Base-by-base conservation (phyloP, 2,888 invertebrate species). In the Tetanocera ferruginea region DNA sequence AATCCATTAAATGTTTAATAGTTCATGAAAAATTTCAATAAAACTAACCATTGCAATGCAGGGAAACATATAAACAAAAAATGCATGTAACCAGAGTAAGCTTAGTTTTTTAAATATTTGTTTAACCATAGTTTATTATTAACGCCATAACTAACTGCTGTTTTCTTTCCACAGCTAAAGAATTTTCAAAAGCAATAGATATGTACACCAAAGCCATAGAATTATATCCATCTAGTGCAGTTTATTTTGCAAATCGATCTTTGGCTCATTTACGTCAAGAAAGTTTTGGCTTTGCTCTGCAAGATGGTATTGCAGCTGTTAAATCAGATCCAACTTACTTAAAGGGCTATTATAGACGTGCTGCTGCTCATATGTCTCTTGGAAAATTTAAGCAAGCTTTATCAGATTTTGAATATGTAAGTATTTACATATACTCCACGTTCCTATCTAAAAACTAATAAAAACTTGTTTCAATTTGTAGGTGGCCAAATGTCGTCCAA, bases 351-450 rank as follows among this genome's bases (percentile, higher is more conserved):
- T 99, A 99, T 90, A 93, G 99, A 85, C 92, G 99, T 86, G 99
- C 99, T 0, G 97, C 97, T 2, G 95, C 99, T 49, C 94, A 98
- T 86, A 99, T 99, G 98, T 97, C 98, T 34, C 91, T 99, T 87
- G 98, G 99, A 83, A 98, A 98, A 91, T 98, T 97, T 90, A 98
- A 98, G 91, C 92, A 95, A 90, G 99, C 99, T 11, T 92, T 99
- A 82, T 95, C 95, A 90, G 99, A 99, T 91, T 99, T 97, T 91
- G 98, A 98, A 93, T 94, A 96, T 90, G 97, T 97, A 91, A 92
- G 93, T 92, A 87, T 79, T 64, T 9, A 11, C 2, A 43, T 43
- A 28, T 52, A 55, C 25, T 52, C 5, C 14, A n/a, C 1, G 43
- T 5, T 62, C 4, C 11, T 74, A 55, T 31, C 55, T 6, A 72